A percentile compares a stretch with the other conserved stretches of the same genome.
phyloP scores from a whole-genome alignment of 1,140 invertebrate species.

The Pissodes strobi region DNA sequence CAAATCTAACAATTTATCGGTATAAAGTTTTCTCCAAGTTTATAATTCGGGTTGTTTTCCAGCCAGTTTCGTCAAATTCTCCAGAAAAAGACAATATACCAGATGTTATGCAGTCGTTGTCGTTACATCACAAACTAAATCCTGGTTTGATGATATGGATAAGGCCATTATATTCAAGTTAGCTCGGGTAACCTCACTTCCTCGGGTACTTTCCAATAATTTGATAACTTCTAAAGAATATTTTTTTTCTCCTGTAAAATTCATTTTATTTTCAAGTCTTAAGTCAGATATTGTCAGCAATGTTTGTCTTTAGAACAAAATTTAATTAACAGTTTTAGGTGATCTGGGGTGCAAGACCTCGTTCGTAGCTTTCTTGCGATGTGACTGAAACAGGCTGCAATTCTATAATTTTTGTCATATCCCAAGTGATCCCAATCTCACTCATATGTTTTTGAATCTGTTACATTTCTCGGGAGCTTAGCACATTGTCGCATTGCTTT shows the following conservation, averaged over 20 bases:
- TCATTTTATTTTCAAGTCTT: constrained; percentile 23
- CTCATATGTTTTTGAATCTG: neutral
- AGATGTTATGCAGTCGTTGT: no score
- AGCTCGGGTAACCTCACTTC: constrained; percentile 10
- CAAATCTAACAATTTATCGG: no score
- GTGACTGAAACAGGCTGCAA: constrained; percentile 10
- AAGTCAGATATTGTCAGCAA: constrained; percentile 12
- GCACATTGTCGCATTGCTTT: constrained; percentile 1
- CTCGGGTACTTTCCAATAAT: constrained; percentile 2
- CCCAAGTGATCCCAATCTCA: constrained; percentile 12
- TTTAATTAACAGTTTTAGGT: constrained; percentile 6
- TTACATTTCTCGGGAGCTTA: neutral
- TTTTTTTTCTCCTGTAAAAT: constrained; percentile 24
- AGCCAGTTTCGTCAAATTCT: no score
- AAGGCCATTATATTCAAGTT: constrained; percentile 24
- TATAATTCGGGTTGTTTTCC: no score
- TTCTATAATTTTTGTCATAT: neutral
- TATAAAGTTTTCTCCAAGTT: no score
- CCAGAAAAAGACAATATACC: no score
- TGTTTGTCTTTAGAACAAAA: constrained; percentile 17
- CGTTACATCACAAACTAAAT: no score
- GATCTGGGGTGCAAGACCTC: constrained; percentile 2
- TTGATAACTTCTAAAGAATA: constrained; percentile 11
- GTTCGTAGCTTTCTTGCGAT: constrained; percentile 20
- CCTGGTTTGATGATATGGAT: no score